These are phyloP conservation scores for Drosophila meridiana DNA, from an alignment of 2,888 invertebrate species.

Conservation along the genomic window DNA sequence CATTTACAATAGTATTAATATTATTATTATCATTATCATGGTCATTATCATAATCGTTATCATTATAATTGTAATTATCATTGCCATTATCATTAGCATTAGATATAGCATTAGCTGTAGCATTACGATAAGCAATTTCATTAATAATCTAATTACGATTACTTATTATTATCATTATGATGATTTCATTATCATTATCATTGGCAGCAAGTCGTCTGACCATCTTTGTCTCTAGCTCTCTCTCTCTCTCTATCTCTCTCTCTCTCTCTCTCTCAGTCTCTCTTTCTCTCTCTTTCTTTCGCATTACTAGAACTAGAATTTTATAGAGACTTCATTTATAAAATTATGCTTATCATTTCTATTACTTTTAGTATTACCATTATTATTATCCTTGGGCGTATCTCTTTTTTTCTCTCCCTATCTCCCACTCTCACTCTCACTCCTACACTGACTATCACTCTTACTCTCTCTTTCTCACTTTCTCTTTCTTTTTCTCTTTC, in stretches of 20 bases:
- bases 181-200: too few species aligned
- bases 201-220: too few species aligned
- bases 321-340: not conserved
- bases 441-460: too few species aligned
- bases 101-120: not conserved
- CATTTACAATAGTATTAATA: too few species aligned
- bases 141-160: not conserved
- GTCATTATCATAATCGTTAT: too few species aligned
- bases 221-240: too few species aligned
- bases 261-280: too few species aligned
- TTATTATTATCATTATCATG: not conserved
- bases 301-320: too few species aligned
- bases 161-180: not conserved
- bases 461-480: not conserved
- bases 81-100: not conserved
- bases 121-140: not conserved
- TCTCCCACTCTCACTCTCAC: too few species aligned
- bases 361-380: not conserved
- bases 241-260: too few species aligned
- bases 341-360: not conserved
- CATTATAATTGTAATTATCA: not conserved
- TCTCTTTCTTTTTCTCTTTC: not conserved
- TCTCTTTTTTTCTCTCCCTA: too few species aligned
- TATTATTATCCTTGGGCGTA: not conserved
- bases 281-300: too few species aligned